A percentile compares a stretch with the other conserved stretches of the same genome.
Conservation (phyloP, 2,888 invertebrate genomes). For the Morpho deidamia region DNA sequence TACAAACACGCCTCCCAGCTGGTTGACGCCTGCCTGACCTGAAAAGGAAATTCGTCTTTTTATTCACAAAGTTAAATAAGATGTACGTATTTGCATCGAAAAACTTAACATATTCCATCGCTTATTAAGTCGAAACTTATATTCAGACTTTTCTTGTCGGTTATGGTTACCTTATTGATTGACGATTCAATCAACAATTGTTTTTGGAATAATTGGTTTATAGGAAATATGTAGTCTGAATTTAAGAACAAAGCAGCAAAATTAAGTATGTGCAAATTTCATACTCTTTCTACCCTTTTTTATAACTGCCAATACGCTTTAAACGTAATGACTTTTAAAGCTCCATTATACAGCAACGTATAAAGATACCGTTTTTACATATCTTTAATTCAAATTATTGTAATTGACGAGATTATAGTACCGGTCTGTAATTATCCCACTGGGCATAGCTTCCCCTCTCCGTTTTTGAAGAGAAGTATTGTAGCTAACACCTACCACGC, state of each 20-base stretch:
- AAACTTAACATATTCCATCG: conserved; percentile 7
- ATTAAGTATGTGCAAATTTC: neutral
- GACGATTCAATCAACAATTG: neutral
- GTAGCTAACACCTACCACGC: no score
- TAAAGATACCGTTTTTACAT: no score
- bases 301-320: no score
- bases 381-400: no score
- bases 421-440: no score
- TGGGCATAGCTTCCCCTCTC: no score
- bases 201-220: no score
- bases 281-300: neutral
- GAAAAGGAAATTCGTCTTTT: conserved; percentile 30
- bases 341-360: no score
- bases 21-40: conserved; percentile 99
- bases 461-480: no score
- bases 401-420: no score
- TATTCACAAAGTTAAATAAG: conserved; percentile 4
- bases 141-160: conserved; percentile 1
- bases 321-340: no score
- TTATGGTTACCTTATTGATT: conserved; percentile 3
- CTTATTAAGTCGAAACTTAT: conserved; percentile 9
- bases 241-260: neutral
- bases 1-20: conserved; percentile 97
- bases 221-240: neutral
- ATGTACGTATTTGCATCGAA: conserved; percentile 7